These are phyloP conservation scores for Trematocara caparti DNA, from an alignment of 2,797 vertebrate species.

Conservation along the genomic window DNA sequence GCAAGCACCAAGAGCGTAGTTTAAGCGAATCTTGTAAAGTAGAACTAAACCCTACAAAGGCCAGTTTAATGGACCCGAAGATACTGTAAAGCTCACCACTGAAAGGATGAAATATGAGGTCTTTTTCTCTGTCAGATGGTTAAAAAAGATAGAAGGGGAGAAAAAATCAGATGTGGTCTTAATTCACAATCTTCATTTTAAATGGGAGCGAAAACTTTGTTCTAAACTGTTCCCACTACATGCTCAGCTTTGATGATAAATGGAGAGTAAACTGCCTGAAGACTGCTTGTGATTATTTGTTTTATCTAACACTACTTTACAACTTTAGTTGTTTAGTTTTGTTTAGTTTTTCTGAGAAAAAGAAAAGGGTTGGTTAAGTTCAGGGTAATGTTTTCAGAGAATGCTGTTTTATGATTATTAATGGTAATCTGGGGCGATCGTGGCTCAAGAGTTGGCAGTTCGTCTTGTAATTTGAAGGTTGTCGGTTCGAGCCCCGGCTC, in stretches of 20 bases:
- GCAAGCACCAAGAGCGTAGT: neutral
- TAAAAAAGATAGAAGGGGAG: neutral
- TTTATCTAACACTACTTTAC: neutral
- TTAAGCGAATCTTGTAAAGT: neutral
- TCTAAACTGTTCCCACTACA: neutral
- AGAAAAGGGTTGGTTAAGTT: neutral
- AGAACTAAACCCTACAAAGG: neutral
- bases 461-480: too few relatives aligned
- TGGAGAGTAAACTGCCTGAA: neutral
- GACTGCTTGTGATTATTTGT: neutral
- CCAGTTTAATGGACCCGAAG: neutral
- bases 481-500: too few relatives aligned
- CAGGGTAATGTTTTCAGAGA: neutral
- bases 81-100: neutral
- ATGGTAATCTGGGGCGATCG: neutral
- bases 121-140: neutral
- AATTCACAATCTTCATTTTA: neutral
- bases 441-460: neutral
- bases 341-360: neutral
- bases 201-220: neutral
- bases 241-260: neutral
- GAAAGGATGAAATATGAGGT: neutral
- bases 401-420: neutral
- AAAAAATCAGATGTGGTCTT: neutral
- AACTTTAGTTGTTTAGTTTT: neutral